Percentiles rank a stretch among this genome's conserved stretches.
Evolutionary conservation across 2,113 vertebrate species (phyloP).

Genomic region (Erinaceus europaeus): DNA sequence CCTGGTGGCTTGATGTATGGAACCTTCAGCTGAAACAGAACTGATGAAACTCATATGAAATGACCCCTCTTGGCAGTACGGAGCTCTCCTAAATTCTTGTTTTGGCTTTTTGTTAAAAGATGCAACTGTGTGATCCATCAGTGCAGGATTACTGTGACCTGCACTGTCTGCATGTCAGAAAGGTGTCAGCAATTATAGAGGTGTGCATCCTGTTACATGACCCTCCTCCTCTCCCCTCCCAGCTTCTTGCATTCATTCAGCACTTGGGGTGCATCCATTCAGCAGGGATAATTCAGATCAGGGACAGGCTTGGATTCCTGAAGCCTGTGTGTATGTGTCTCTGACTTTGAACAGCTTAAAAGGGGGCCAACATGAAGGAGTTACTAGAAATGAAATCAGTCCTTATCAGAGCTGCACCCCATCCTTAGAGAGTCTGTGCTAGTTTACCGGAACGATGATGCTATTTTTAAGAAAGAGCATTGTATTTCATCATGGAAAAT

Average conservation of each 20-base stretch:
- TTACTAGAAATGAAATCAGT: background rate
- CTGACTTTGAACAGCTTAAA: too few relatives aligned
- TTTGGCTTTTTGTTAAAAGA: background rate
- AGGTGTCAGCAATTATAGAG: background rate
- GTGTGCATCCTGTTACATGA: too few relatives aligned
- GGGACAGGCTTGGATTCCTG: fast-evolving
- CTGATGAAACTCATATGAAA: too few relatives aligned
- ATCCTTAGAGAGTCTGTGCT: background rate
- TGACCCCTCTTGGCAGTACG: background rate
- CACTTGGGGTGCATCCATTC: background rate
- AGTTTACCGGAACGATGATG: conserved; percentile 8
- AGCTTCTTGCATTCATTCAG: background rate
- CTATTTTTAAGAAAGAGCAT: conserved; percentile 59
- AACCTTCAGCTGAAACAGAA: background rate
- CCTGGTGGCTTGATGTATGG: too few relatives aligned
- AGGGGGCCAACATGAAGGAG: too few relatives aligned
- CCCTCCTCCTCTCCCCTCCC: background rate
- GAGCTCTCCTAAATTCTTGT: background rate
- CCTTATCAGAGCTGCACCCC: background rate
- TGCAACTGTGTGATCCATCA: fast-evolving
- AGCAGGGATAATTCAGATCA: background rate
- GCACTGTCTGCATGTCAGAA: too few relatives aligned
- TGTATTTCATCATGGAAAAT: conserved; percentile 55
- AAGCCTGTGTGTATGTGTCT: too few relatives aligned
- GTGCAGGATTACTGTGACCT: background rate